A percentile compares a stretch with the other conserved stretches of the same genome.
Conservation (phyloP, 2,888 invertebrate species). For the Zaprionus obscuricornis region DNA sequence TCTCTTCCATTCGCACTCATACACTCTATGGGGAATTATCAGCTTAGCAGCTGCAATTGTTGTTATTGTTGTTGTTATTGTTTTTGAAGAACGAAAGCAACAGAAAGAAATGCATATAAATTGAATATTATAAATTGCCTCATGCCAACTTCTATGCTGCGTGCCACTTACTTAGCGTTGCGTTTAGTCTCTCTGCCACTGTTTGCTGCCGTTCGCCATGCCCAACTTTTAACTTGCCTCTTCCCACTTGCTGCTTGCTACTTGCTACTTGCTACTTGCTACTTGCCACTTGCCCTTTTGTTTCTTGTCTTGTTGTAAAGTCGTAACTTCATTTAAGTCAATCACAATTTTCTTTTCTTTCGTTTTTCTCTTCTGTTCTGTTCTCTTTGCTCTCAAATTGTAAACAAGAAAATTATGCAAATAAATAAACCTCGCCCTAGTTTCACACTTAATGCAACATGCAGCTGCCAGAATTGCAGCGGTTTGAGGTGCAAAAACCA, state of each 20-base stretch:
- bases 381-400: conserved; percentile 57
- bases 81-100: conserved; percentile 9
- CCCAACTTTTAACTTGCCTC: background rate
- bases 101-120: conserved; percentile 76
- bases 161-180: conserved; percentile 38
- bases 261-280: no score
- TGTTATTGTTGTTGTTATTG: conserved; percentile 35
- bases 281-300: conserved; percentile 24
- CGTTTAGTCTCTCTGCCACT: conserved; percentile 33
- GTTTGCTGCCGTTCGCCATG: conserved; percentile 18
- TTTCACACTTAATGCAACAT: conserved; percentile 23
- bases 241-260: no score
- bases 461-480: conserved; percentile 6
- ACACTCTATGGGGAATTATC: conserved; percentile 70
- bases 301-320: conserved; percentile 50
- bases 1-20: conserved; percentile 42
- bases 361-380: conserved; percentile 4
- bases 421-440: conserved; percentile 55
- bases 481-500: conserved; percentile 11
- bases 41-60: conserved; percentile 65
- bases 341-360: conserved; percentile 57
- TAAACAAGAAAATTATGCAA: conserved; percentile 82
- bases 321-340: conserved; percentile 81
- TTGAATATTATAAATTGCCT: conserved; percentile 80
- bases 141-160: conserved; percentile 59